Evolutionary conservation across 2,797 vertebrate species (phyloP), one percentile per base, ranked within the genome.

Genomic region (Hydrolagus colliei): DNA sequence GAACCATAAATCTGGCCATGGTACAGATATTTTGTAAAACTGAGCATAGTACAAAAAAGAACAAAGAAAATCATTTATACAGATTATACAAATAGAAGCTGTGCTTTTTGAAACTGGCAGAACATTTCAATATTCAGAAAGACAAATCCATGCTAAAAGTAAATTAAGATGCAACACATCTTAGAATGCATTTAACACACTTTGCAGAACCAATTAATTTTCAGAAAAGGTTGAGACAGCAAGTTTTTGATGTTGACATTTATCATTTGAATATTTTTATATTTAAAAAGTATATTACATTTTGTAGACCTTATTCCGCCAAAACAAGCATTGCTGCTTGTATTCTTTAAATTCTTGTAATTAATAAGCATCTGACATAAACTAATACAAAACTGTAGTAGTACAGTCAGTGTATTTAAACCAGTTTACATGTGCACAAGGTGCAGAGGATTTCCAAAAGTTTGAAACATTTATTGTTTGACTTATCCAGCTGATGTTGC

Each of bases 21-120:
- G 32, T 71, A 68, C 67, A 9, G 27, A 59, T 41, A 27, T 32
- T 71, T 84, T 41, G 71, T 84, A 84, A 84, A 84, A 82, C 62
- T 84, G 65, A 35, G 71, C 65, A 71, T 84, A 27, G 27, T 27
- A 27, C 41, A 84, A 63, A 84, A 82, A 84, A 12, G 65, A 16
- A 84, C 11, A 84, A 52, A 52, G 6, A 52, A 52, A 71, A 71
- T 22, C 35, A 5, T 59, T 65, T 80, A 22, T 41, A 82, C 27
- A 20, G 67, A 20, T 52, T 65, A 80, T 68, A 77, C n/a, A 82
- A 52, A 84, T 84, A 84, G 79, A 84, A 84, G 71, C 67, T 12
- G 65, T 68, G 65, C 9, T 68, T 41, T 84, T 32, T 68, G 13
- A 84, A 71, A 84, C 9, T 27, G 67, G 79, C 9, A 20, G 79